Conservation (phyloP, 2,113 vertebrate genomes). For the Microtus richardsoni region DNA sequence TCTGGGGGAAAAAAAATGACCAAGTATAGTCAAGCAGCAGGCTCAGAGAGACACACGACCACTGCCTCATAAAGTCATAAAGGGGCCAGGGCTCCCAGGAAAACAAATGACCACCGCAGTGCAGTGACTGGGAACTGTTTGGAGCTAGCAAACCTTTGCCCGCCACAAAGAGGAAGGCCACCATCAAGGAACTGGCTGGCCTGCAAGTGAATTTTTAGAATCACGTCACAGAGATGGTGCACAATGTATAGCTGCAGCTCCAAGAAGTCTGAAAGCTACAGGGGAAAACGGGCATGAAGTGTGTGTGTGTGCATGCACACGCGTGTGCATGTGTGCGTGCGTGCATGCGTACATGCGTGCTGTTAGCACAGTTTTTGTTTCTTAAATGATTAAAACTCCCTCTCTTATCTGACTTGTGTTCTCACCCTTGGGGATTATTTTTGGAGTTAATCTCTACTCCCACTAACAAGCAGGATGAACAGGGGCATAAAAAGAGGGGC, state of each 20-base stretch:
- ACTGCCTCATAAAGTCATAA: no score
- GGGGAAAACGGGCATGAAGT: neutral
- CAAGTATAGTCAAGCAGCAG: neutral
- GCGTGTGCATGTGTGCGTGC: neutral
- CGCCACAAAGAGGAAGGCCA: neutral
- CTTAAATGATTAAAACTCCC: neutral
- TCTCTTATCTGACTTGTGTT: neutral
- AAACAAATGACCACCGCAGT: neutral
- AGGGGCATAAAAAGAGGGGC: rapidly evolving
- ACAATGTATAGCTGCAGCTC: neutral
- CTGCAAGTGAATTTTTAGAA: neutral
- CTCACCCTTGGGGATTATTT: neutral
- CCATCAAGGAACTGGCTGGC: neutral
- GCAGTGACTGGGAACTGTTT: no score
- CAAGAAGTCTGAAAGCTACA: neutral
- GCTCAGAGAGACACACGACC: neutral
- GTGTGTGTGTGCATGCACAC: neutral
- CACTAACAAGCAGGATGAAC: neutral
- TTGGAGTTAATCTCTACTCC: neutral
- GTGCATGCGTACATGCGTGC: rapidly evolving
- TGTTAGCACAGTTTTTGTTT: neutral
- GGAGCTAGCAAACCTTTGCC: neutral
- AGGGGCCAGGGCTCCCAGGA: neutral
- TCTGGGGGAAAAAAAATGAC: neutral
- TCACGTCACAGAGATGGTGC: neutral